Evolutionary conservation across 2,888 invertebrate species (phyloP), one percentile per base, ranked within the genome.

Genomic region (Tanaodytes sp.): DNA sequence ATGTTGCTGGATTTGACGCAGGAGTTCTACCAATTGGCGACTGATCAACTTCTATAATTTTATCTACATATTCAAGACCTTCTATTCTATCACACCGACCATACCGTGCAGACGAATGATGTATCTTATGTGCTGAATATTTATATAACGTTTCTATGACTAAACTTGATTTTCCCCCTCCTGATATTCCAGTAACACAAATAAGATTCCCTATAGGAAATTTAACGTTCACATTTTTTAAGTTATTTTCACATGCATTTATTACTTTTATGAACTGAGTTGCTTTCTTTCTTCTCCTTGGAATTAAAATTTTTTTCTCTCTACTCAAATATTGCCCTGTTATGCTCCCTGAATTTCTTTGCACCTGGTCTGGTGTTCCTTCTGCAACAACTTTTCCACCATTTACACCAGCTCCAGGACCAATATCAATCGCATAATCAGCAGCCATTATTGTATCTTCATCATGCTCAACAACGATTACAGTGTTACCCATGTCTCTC

Each of bases 41-140:
- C 48, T 65, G 65, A 42, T 54, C 42, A 52, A 65, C 31, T 33
- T 52, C 46, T 33, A 65, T 52, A 42, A 65, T n/a, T 65, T 65
- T 65, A 65, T 65, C 64, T 46, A 65, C 43, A 42, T 57, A 57
- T 43, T 64, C 64, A 57, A 64, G 42, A 9, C 64, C 64, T 57
- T 48, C 37, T 43, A 62, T 42, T 16, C 15, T 49, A 42, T 61
- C 48, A 11, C 33, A 42, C 11, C n/a, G 36, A n/a, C 51, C 51
- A 43, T 33, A 18, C 33, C 23, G 5, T 51, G 36, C 61, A 46
- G 46, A 46, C 40, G 58, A 46, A 58, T 58, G 58, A 58, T 58
- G 46, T 46, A 58, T 46, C 46, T 58, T 58, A 23, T 42, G 19
- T 49, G 43, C 51, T 42, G 51, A 33, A 43, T 33, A 36, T 49